Percentiles rank a stretch among this genome's conserved stretches.
Evolutionary conservation across 1,140 invertebrate genomes (phyloP).

Genomic region (Vollenhovia emeryi): DNA sequence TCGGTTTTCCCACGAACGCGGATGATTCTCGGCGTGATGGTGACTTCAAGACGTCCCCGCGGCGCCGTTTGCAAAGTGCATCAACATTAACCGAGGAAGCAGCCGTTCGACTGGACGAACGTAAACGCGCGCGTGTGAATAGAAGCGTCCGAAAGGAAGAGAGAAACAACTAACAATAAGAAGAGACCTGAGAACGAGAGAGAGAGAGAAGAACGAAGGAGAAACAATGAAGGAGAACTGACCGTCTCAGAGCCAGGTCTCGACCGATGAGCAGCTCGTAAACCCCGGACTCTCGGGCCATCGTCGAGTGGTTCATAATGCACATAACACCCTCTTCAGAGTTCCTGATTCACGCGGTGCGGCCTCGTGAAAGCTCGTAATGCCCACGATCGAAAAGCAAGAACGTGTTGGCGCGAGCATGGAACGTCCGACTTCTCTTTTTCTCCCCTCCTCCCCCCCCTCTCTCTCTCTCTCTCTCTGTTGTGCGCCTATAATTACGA

Average conservation of each 20-base stretch:
- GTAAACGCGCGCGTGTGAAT: not conserved
- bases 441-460: not conserved
- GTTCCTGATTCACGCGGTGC: constrained; percentile 73
- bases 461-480: constrained; percentile 15
- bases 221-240: not conserved
- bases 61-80: constrained; percentile 26
- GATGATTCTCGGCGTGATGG: constrained; percentile 37
- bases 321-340: constrained; percentile 73
- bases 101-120: constrained; percentile 11
- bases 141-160: constrained; percentile 37
- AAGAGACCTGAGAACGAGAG: constrained; percentile 37
- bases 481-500: constrained; percentile 75
- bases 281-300: constrained; percentile 65
- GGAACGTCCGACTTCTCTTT: constrained; percentile 52
- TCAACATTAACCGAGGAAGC: constrained; percentile 8
- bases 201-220: not conserved
- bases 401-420: constrained; percentile 54
- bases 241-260: constrained; percentile 59
- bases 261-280: constrained; percentile 68
- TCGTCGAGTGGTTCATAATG: constrained; percentile 71
- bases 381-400: constrained; percentile 66
- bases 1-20: constrained; percentile 52
- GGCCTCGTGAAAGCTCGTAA: constrained; percentile 75
- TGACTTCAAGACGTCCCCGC: constrained; percentile 34
- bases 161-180: constrained; percentile 20